Evolutionary conservation across 2,797 vertebrate genomes (phyloP).

Genomic region (Numenius phaeopus): DNA sequence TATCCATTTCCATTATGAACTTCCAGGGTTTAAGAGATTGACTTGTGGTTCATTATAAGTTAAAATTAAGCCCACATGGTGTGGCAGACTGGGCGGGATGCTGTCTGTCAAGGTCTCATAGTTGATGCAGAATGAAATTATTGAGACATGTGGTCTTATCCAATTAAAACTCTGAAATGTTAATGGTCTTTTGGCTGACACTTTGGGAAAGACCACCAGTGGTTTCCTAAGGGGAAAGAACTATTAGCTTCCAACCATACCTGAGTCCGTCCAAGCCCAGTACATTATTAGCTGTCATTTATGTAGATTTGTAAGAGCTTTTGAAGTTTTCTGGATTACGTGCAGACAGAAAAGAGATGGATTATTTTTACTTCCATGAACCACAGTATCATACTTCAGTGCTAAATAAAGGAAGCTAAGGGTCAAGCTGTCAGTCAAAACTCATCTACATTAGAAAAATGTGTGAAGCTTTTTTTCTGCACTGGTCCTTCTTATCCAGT

Average conservation of each 20-base stretch:
- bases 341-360: neutral
- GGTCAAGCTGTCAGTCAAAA: slow-evolving; percentile 50
- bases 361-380: slow-evolving; percentile 46
- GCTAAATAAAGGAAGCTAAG: slow-evolving; percentile 29
- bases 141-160: neutral
- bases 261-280: neutral
- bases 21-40: neutral
- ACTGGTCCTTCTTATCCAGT: neutral
- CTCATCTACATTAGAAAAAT: slow-evolving; percentile 29
- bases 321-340: neutral
- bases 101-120: neutral
- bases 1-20: neutral
- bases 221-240: slow-evolving; percentile 19
- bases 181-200: neutral
- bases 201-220: slow-evolving; percentile 12
- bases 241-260: neutral
- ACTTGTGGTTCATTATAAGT: neutral
- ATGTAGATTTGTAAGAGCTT: neutral
- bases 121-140: neutral
- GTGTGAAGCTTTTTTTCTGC: neutral
- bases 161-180: slow-evolving; percentile 22
- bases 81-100: neutral
- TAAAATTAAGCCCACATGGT: neutral
- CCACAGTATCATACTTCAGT: neutral
- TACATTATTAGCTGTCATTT: neutral